A percentile compares a stretch with the other conserved stretches of the same genome.
Evolutionary conservation across 2,113 vertebrate genomes (phyloP).

Genomic region (Jaculus jaculus): DNA sequence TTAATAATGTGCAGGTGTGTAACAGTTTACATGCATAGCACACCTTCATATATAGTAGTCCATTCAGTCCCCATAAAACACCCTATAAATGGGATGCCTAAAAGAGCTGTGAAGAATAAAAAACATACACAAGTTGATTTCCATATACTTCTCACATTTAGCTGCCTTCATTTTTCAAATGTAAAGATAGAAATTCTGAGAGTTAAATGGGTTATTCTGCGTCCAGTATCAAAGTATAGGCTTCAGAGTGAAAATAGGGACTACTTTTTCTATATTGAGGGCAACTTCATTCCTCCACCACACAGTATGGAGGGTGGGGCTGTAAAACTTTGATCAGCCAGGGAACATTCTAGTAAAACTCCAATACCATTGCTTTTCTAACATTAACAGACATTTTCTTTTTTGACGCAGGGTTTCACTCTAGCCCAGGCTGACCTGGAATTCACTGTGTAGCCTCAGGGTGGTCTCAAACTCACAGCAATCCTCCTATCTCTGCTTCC

Average conservation of each 20-base stretch:
- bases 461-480: no score
- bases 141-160: not conserved
- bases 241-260: not conserved
- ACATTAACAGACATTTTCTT: no score
- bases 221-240: not conserved
- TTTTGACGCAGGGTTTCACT: no score
- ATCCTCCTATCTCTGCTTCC: no score
- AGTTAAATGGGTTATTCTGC: not conserved
- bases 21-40: not conserved
- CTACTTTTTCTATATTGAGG: not conserved
- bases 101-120: not conserved
- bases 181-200: not conserved
- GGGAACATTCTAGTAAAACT: not conserved
- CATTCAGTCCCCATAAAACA: not conserved
- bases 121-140: not conserved
- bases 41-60: not conserved
- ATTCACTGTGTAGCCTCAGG: no score
- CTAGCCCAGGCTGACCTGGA: no score
- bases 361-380: not conserved
- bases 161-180: conserved; percentile 20
- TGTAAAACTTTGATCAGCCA: not conserved
- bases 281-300: not conserved
- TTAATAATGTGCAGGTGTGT: conserved; percentile 59
- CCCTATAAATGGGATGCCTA: not conserved
- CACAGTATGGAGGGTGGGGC: no score